phyloP scores from a whole-genome alignment of 2,113 vertebrate genomes.

The Nerophis ophidion region DNA sequence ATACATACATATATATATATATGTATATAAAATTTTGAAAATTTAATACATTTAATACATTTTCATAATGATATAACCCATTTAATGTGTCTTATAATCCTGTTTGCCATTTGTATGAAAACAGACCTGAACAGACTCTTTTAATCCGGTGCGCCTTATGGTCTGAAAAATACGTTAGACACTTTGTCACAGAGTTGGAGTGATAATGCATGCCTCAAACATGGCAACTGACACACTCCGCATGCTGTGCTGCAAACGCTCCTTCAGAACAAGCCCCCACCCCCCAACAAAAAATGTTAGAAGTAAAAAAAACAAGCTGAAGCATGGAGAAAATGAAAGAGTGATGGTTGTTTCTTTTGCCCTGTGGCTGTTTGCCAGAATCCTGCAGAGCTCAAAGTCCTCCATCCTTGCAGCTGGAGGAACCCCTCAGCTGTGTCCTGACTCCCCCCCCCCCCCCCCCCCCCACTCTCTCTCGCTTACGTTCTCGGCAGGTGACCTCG shows the following conservation, averaged over 20 bases:
- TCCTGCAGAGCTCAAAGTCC: slow-evolving; percentile 35
- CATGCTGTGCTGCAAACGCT: not conserved
- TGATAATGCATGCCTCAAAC: not conserved
- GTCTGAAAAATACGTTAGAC: no score
- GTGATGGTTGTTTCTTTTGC: slow-evolving; percentile 28
- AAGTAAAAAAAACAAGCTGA: slow-evolving; percentile 12
- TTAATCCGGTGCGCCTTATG: no score
- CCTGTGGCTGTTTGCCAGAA: slow-evolving; percentile 42
- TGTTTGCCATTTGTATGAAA: no score
- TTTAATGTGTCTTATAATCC: no score
- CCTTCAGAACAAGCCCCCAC: not conserved
- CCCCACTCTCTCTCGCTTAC: not conserved
- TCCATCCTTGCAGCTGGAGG: slow-evolving; percentile 35
- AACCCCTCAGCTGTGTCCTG: slow-evolving; percentile 12
- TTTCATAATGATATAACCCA: no score
- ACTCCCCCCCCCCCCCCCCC: slow-evolving; percentile 11
- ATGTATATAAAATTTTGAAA: no score
- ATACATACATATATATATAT: no score
- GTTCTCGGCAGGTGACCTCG: not conserved
- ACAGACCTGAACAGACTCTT: no score
- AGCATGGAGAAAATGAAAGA: slow-evolving; percentile 10
- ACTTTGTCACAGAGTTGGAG: no score
- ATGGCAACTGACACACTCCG: no score
- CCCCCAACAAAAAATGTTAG: not conserved
- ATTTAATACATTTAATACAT: no score